A percentile compares a stretch with the other conserved stretches of the same genome.
These are phyloP conservation scores for Caenorhabditis uteleia DNA, from an alignment of 2,888 invertebrate species.

Conservation along the genomic window DNA sequence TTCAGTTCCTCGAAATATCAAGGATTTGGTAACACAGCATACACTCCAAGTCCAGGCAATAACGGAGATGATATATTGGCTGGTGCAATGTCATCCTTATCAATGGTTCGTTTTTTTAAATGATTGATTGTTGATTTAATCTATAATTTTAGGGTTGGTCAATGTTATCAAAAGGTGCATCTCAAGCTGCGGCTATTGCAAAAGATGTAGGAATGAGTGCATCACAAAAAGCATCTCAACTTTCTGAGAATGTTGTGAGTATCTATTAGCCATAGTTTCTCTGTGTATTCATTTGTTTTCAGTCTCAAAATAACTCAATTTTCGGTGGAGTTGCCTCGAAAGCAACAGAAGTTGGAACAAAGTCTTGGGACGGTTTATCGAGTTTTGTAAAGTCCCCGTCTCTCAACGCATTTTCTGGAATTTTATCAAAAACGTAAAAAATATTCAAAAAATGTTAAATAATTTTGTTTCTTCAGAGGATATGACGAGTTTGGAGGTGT, in stretches of 20 bases:
- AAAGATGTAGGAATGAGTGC: conserved; percentile 66
- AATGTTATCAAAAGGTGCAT: conserved; percentile 64
- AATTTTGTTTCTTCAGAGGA: conserved; percentile 18
- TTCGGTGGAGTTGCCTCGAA: conserved; percentile 55
- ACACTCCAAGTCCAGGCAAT: conserved; percentile 12
- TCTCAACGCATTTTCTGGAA: conserved; percentile 57
- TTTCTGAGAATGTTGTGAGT: conserved; percentile 49
- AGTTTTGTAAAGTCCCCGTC: conserved; percentile 68
- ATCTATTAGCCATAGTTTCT: conserved; percentile 1
- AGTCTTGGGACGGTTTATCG: conserved; percentile 62
- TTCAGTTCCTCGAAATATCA: conserved; percentile 63
- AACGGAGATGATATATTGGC: conserved; percentile 55
- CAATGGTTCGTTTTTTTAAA: conserved; percentile 43
- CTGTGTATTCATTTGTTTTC: conserved; percentile 5
- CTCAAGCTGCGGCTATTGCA: conserved; percentile 63
- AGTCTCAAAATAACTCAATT: conserved; percentile 47
- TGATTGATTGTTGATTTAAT: not conserved
- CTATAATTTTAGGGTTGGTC: conserved; percentile 61
- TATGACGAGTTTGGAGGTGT: conserved; percentile 40
- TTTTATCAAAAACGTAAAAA: conserved; percentile 26
- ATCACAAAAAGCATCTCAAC: conserved; percentile 63
- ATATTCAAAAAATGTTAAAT: not conserved
- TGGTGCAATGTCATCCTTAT: conserved; percentile 65
- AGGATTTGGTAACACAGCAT: conserved; percentile 66
- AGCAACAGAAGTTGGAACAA: conserved; percentile 64